phyloP scores from a whole-genome alignment of 2,888 invertebrate species.

The Aporophyla nigra region DNA sequence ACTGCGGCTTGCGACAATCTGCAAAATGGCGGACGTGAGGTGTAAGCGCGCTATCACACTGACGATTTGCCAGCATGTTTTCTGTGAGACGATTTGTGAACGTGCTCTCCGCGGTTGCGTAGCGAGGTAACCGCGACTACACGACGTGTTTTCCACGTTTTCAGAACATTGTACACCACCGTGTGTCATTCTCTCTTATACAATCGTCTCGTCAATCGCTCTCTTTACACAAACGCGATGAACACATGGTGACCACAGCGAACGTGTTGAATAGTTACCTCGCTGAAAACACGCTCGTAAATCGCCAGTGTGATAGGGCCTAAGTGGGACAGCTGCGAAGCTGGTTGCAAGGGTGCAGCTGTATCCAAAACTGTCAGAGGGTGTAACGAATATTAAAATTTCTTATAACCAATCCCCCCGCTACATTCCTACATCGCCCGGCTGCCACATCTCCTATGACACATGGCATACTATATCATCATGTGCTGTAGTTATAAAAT shows the following conservation, averaged over 20 bases:
- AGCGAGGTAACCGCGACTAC: background rate
- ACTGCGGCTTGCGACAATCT: background rate
- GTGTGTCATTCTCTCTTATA: background rate
- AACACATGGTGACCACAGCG: background rate
- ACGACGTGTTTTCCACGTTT: too few relatives aligned
- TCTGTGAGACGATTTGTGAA: background rate
- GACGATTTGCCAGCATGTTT: background rate
- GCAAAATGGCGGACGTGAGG: background rate
- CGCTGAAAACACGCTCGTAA: background rate
- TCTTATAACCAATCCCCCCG: background rate
- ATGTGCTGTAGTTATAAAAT: conserved; percentile 21
- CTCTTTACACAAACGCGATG: background rate
- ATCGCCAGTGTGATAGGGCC: background rate
- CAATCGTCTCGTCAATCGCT: background rate
- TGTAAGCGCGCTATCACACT: background rate
- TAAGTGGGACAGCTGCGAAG: background rate
- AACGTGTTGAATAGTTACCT: background rate
- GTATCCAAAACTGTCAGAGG: conserved; percentile 18
- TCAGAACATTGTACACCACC: background rate
- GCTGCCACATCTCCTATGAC: background rate
- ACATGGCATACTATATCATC: conserved; percentile 23
- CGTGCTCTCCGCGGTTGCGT: background rate
- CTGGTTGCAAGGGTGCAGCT: conserved; percentile 20
- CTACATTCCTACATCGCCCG: background rate
- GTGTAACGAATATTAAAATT: conserved; percentile 22